These are phyloP conservation scores for Netta rufina DNA, from an alignment of 2,797 vertebrate genomes.

Conservation along the genomic window DNA sequence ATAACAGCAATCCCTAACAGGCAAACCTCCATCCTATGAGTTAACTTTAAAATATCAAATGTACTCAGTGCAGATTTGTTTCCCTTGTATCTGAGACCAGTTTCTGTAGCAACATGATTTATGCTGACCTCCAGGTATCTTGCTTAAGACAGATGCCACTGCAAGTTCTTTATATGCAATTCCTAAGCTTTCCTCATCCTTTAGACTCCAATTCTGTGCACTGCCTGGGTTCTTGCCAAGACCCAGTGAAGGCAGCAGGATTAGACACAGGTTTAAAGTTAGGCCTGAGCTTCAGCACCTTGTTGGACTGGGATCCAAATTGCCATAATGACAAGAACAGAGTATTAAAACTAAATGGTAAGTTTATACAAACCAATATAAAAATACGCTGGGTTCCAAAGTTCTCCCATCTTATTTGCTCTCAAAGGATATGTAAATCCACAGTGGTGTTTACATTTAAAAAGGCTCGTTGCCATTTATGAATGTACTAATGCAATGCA, in stretches of 20 bases:
- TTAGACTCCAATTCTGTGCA: background rate
- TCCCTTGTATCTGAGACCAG: background rate
- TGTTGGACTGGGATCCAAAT: background rate
- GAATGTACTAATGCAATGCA: background rate
- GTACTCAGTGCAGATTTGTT: background rate
- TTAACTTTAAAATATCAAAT: background rate
- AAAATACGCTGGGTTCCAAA: background rate
- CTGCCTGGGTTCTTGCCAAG: background rate
- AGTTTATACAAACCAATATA: background rate
- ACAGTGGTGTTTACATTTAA: background rate
- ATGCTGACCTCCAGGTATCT: background rate
- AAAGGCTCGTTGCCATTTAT: conserved; percentile 10
- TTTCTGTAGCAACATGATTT: background rate
- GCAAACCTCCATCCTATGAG: background rate
- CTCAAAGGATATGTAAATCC: background rate
- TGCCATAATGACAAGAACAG: background rate
- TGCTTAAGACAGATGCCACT: background rate
- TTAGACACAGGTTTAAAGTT: background rate
- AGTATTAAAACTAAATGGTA: background rate
- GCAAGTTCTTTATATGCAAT: background rate
- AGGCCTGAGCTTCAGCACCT: background rate
- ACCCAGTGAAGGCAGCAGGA: background rate
- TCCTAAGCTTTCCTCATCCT: background rate
- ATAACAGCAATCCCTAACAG: background rate
- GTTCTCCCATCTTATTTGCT: background rate